Base-by-base conservation (phyloP, 23 tunicate genomes). In the Styela clava region DNA sequence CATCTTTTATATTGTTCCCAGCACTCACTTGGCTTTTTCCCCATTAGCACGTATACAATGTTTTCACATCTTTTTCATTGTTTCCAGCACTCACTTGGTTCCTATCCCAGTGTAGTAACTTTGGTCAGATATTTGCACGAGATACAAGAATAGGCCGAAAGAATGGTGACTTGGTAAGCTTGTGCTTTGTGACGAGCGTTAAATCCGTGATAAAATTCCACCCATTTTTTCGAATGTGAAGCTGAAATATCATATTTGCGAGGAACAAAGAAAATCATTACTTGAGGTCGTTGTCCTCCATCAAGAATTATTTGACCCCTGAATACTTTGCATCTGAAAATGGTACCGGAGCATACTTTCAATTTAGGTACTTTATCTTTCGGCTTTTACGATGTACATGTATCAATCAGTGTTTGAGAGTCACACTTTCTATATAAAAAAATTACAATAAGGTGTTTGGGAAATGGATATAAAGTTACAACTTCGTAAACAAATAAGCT, bases 141-240 rank as follows among this genome's bases (percentile, higher is more conserved):
- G 3, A 35, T 35, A 71, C 77, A 71, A 5, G 32, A 7, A 30
- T 26, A 30, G 16, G 32, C 12, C 35, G 5, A 12, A 2, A 71
- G 35, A 28, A 71, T 26, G 16, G 34, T 71, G 20, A 71, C 77
- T 71, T 71, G 35, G 35, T 71, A 71, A 16, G 77, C 77, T 30
- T 71, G 77, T 3, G 77, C 77, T 33, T 28, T 28, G 37, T 71
- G 77, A 33, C 77, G 32, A 30, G 77, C 7, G 16, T 71, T 71
- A 16, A 71, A 71, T 35, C 35, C 34, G 20, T 19, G 77, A 30
- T 71, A 71, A 71, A 71, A 71, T 16, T 71, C 77, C 12, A 71
- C 77, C 29, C 35, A 5, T 71, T 71, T 71, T 32, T 71, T 71
- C 34, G 77, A 71, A 29, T 71, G 77, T 28, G 77, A 71, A 3